phyloP scores from a whole-genome alignment of 1,140 invertebrate genomes.

The Hestina assimilis region DNA sequence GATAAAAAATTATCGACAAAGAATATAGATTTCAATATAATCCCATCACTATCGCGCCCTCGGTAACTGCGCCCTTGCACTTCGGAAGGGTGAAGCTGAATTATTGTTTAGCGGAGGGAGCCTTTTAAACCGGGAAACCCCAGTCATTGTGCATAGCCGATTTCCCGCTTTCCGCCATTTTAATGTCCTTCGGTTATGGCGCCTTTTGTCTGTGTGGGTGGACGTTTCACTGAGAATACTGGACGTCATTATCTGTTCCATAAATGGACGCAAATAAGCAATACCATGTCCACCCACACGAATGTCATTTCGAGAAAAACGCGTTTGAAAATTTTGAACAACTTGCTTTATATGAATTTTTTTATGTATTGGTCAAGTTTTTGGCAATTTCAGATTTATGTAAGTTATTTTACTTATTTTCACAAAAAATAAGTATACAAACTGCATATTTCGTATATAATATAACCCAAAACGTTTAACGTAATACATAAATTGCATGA shows the following conservation, averaged over 20 bases:
- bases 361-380: too few species aligned
- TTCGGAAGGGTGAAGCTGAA: slow-evolving; percentile 75
- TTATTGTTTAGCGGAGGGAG: slow-evolving; percentile 72
- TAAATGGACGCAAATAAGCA: background rate
- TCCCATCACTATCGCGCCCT: slow-evolving; percentile 41
- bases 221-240: background rate
- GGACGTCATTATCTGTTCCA: background rate
- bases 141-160: slow-evolving; percentile 72
- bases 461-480: too few species aligned
- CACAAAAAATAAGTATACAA: too few species aligned
- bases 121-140: slow-evolving; percentile 75
- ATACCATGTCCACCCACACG: too few species aligned
- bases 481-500: too few species aligned
- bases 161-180: slow-evolving; percentile 72
- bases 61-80: slow-evolving; percentile 74
- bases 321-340: too few species aligned
- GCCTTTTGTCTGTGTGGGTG: slow-evolving; percentile 27
- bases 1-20: too few species aligned
- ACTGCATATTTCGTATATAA: too few species aligned
- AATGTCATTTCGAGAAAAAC: too few species aligned
- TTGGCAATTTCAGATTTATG: too few species aligned
- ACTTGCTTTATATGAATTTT: too few species aligned
- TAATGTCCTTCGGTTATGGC: slow-evolving; percentile 57
- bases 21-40: background rate
- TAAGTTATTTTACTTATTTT: too few species aligned